Evolutionary conservation across 2,888 invertebrate genomes (phyloP), one percentile per base, ranked within the genome.

Genomic region (Caenorhabditis imperialis): DNA sequence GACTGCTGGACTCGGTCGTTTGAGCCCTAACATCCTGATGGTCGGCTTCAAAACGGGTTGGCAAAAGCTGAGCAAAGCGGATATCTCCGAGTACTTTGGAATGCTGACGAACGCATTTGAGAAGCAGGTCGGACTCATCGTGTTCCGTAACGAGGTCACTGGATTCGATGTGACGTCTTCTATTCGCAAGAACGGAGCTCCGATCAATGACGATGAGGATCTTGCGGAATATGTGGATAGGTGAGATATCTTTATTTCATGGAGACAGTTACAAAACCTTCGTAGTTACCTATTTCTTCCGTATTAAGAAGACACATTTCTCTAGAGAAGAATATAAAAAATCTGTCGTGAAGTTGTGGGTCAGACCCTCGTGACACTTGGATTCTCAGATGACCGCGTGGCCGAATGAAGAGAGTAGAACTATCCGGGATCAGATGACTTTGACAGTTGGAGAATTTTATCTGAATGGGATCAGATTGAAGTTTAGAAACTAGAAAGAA

Each of bases 21-120:
- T 77, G 8, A 62, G 72, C 8, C 77, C 77, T n/a, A 77, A 77
- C 33, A 67, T 77, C 25, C 27, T 77, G n/a, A 77, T 77, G 77
- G n/a, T 77, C 25, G 77, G 77, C 18, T 74, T 71, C 62, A 73
- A 77, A 30, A 71, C 70, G 5, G 73, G 67, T 50, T 77, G 73
- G 74, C 53, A 62, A n/a, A 54, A 47, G 25, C 25, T 27, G 25
- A 58, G 40, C n/a, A 53, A 47, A 16, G 60, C 58, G 33, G 45
- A 42, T 8, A 60, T 70, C 6, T 33, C 42, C 7, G 75, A 75
- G 33, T 75, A 75, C 37, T 75, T 25, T 40, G 55, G 55, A 42
- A 75, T 75, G 70, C 40, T 75, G n/a, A 54, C 75, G 33, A 67
- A 73, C 33, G 70, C 74, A 0, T 77, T 77, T 20, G 77, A 77